Percentiles rank a stretch among this genome's conserved stretches.
These are phyloP conservation scores for Protobothrops flavoviridis DNA, from an alignment of 2,113 vertebrate species.

Conservation along the genomic window DNA sequence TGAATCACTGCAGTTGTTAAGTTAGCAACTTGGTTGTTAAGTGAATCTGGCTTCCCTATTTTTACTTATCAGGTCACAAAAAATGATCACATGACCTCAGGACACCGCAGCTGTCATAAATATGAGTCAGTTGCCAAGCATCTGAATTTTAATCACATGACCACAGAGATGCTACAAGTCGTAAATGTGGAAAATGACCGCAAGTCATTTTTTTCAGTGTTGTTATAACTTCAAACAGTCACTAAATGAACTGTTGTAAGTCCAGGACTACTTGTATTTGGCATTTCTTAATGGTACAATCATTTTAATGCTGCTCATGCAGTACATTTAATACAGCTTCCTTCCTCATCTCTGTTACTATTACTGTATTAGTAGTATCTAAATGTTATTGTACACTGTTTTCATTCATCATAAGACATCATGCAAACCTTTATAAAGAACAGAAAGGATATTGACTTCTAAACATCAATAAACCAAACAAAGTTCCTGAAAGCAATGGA, in stretches of 20 bases:
- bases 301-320: background rate
- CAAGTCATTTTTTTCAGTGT: background rate
- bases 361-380: background rate
- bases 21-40: background rate
- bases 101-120: background rate
- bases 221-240: background rate
- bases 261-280: background rate
- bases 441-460: background rate
- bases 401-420: background rate
- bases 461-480: background rate
- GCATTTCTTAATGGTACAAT: background rate
- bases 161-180: background rate
- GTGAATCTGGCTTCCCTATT: background rate
- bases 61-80: background rate
- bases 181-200: background rate
- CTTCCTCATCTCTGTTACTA: background rate
- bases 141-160: background rate
- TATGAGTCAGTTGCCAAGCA: background rate
- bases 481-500: background rate
- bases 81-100: background rate
- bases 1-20: background rate
- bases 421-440: background rate
- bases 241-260: background rate
- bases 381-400: background rate
- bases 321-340: background rate